Conservation (phyloP, 2,888 invertebrate genomes). For the Heterodera filipjevi region DNA sequence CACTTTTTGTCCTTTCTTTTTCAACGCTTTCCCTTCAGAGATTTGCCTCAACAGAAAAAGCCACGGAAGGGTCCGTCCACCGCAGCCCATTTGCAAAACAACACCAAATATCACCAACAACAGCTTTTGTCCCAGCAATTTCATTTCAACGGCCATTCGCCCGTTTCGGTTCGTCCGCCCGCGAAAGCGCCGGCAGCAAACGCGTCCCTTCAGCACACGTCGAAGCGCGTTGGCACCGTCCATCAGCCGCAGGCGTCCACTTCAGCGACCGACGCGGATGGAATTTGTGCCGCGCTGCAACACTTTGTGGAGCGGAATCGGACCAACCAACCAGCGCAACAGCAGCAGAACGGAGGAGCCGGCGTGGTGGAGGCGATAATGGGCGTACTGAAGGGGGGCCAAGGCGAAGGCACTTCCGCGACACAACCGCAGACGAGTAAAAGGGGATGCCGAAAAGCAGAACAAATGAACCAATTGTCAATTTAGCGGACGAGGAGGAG, state of each 20-base stretch:
- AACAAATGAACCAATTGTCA: neutral
- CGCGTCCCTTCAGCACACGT: neutral
- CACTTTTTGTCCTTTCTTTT: neutral
- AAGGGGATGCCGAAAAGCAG: neutral
- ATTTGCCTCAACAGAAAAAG: neutral
- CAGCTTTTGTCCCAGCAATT: neutral
- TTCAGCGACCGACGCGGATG: slow-evolving; percentile 36
- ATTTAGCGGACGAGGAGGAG: neutral
- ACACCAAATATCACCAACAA: neutral
- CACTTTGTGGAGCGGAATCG: slow-evolving; percentile 44
- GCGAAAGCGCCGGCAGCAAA: neutral
- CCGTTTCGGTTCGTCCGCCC: neutral
- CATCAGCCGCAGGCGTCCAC: slow-evolving; percentile 5
- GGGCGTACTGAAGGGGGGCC: slow-evolving; percentile 21
- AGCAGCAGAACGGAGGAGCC: slow-evolving; percentile 14
- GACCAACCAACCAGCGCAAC: slow-evolving; percentile 16
- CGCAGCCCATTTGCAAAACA: neutral
- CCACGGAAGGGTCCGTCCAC: neutral
- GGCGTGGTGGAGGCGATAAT: slow-evolving; percentile 11
- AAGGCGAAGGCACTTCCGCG: neutral
- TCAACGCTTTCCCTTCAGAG: neutral
- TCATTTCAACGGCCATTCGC: neutral
- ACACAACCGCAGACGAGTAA: neutral
- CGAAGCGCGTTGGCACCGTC: neutral
- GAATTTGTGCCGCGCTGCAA: slow-evolving; percentile 48